Conservation (phyloP, 2,113 vertebrate species). For the Catagonus wagneri region DNA sequence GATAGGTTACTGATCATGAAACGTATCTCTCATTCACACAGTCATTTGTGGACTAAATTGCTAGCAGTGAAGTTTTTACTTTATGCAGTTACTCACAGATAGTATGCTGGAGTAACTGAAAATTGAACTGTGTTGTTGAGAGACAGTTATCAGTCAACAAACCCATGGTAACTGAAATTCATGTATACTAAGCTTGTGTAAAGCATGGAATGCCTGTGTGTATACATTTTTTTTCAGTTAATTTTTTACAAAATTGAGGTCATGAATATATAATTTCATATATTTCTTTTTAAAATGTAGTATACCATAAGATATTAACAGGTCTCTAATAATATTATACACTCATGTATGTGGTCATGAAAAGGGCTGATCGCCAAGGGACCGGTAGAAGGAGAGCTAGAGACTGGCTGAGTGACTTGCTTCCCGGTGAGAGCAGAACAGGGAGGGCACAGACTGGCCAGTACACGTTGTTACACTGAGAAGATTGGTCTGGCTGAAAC, state of each 20-base stretch:
- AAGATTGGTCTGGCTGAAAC: neutral
- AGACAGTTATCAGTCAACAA: neutral
- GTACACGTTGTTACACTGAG: neutral
- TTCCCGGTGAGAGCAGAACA: neutral
- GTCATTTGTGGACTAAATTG: neutral
- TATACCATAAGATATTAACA: neutral
- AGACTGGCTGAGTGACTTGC: neutral
- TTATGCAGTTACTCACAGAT: neutral
- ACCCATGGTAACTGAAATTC: neutral
- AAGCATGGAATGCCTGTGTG: neutral
- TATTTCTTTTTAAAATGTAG: neutral
- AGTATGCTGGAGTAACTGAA: neutral
- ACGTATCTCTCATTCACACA: neutral
- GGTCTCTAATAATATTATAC: neutral
- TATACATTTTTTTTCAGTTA: neutral
- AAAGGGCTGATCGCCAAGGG: neutral
- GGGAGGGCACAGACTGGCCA: neutral
- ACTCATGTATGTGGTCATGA: neutral
- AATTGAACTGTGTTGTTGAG: neutral
- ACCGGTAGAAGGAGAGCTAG: neutral
- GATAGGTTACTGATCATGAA: neutral
- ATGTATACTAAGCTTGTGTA: neutral
- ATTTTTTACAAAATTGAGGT: neutral
- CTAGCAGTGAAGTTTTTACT: neutral
- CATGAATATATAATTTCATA: neutral